Base-by-base conservation (phyloP, 2,797 vertebrate genomes). In the Takifugu rubripes region DNA sequence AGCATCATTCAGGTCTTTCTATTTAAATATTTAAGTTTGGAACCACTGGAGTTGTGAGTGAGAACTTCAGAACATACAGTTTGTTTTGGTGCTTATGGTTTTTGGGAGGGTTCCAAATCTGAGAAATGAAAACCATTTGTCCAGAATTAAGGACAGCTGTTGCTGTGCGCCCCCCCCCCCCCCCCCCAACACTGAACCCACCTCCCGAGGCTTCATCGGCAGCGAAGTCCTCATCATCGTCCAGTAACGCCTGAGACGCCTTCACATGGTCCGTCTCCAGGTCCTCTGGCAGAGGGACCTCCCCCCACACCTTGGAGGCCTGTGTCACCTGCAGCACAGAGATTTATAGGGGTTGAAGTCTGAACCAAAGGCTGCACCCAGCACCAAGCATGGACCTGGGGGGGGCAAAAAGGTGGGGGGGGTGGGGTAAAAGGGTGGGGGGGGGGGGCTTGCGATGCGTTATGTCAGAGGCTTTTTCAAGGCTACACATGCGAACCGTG, bases 241-340 rank as follows among this genome's bases (percentile, higher is more conserved):
- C 90, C 60, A 91, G 81, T 54, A 88, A 82, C 58, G 68, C 86
- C 25, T 27, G 80, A 8, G 84, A 77, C 11, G 66, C 65, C 59
- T 42, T 59, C 33, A 78, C 56, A 7, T 66, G 68, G 56, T 81
- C 76, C 1, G 80, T 76, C 47, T 91, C 90, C 65, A 90, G 58
- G 74, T 93, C 90, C 63, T 91, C 90, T 5, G 90, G 89, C 56
- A 90, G 47, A 6, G 88, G 83, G 24, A 92, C 88, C 75, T 92
- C 92, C 44, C 85, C 89, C 92, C 88, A 93, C 62, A 92, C 92
- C 84, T 91, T 92, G 31, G 92, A 93, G 70, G 87, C 80, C 58
- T 74, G 73, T 33, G 75, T 86, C 83, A 92, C 89, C 92, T 93
- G 82, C 40, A 68, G 59, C 57, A 84, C 64, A 33, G 2, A 67